phyloP scores from a whole-genome alignment of 2,888 invertebrate genomes.

The Ernsta delagoae region DNA sequence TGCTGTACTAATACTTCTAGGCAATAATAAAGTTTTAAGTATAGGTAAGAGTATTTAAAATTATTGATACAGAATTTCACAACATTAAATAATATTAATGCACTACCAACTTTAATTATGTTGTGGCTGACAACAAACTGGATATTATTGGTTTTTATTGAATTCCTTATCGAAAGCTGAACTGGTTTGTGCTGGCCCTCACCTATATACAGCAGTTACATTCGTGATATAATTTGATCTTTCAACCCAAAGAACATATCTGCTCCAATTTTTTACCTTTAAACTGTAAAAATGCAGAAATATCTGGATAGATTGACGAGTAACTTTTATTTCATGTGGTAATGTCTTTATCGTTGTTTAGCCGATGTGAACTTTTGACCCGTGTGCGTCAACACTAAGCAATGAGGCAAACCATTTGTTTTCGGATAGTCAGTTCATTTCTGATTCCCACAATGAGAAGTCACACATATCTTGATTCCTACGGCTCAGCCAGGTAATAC shows the following conservation, averaged over 20 bases:
- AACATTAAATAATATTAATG: background rate
- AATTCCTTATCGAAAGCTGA: conserved; percentile 7
- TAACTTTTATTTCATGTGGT: conserved; percentile 40
- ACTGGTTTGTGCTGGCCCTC: conserved; percentile 33
- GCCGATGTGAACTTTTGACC: conserved; percentile 70
- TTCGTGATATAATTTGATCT: conserved; percentile 52
- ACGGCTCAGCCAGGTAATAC: conserved; percentile 80
- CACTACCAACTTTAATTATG: background rate
- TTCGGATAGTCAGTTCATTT: conserved; percentile 74
- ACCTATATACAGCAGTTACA: conserved; percentile 29
- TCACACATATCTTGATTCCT: conserved; percentile 76
- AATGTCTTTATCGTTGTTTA: conserved; percentile 33
- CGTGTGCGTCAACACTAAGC: conserved; percentile 79
- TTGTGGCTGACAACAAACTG: background rate
- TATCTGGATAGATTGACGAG: conserved; percentile 43
- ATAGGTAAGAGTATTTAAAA: background rate
- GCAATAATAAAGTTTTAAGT: background rate
- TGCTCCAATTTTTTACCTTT: conserved; percentile 39
- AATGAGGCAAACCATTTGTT: conserved; percentile 79
- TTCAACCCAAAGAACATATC: conserved; percentile 46
- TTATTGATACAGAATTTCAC: conserved; percentile 13
- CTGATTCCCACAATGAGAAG: conserved; percentile 81
- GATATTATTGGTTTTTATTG: conserved; percentile 20
- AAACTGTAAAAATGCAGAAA: conserved; percentile 46
- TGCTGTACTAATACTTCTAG: background rate